These are phyloP conservation scores for Saxidomus purpurata DNA, from an alignment of 1,140 invertebrate species.

Conservation along the genomic window DNA sequence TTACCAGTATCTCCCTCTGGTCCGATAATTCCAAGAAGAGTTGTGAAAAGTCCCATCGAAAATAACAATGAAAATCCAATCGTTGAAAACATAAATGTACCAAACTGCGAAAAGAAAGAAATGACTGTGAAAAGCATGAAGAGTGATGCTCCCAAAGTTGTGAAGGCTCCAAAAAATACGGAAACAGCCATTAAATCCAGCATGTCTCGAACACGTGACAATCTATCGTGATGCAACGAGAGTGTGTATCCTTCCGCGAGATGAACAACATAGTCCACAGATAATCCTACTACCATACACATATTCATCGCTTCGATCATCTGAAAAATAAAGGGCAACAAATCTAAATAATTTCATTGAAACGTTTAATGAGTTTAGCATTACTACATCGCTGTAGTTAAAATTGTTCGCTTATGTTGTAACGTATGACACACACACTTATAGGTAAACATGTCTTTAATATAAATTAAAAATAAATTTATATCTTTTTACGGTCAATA, in stretches of 20 bases:
- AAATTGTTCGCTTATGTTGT: too few species aligned
- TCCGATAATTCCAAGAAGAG: conserved; percentile 74
- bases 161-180: conserved; percentile 72
- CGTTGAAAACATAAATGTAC: conserved; percentile 75
- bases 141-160: conserved; percentile 70
- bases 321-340: too few species aligned
- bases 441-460: too few species aligned
- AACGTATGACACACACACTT: too few species aligned
- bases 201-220: conserved; percentile 70
- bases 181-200: conserved; percentile 73
- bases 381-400: too few species aligned
- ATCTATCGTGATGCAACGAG: conserved; percentile 69
- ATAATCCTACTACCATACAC: conserved; percentile 75
- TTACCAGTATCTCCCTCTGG: conserved; percentile 71
- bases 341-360: too few species aligned
- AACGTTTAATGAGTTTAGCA: too few species aligned
- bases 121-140: conserved; percentile 75
- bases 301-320: conserved; percentile 78
- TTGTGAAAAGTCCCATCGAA: conserved; percentile 72
- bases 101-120: conserved; percentile 72
- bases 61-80: conserved; percentile 77
- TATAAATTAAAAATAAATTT: too few species aligned
- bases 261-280: conserved; percentile 80
- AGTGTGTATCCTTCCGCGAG: conserved; percentile 77
- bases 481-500: too few species aligned